Percentiles rank a stretch among this genome's conserved stretches.
Conservation (phyloP, 2,113 vertebrate genomes). For the Neogobius melanostomus region DNA sequence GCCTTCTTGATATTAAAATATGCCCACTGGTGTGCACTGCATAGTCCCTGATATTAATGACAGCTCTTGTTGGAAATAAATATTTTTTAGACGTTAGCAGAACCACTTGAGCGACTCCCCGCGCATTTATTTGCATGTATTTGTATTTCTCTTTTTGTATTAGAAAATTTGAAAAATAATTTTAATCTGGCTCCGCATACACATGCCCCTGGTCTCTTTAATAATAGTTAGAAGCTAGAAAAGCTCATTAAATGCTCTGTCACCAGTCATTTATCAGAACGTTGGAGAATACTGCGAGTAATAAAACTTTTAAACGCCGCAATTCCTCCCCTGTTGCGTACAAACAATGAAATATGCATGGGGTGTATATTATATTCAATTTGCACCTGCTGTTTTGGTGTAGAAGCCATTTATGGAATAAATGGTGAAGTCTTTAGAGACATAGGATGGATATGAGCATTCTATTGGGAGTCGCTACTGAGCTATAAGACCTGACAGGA, state of each 20-base stretch:
- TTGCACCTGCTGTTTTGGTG: constrained; percentile 27
- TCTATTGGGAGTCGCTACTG: neutral
- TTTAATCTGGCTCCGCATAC: constrained; percentile 9
- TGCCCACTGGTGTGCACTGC: neutral
- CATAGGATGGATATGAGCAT: neutral
- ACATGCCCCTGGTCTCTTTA: constrained; percentile 22
- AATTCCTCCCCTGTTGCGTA: constrained; percentile 3
- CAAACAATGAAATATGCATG: constrained; percentile 51
- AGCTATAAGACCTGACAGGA: neutral
- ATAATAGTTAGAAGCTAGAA: constrained; percentile 30
- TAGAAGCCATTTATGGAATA: constrained; percentile 2
- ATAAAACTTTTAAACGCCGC: constrained; percentile 42
- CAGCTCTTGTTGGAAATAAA: neutral
- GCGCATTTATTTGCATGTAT: constrained; percentile 27
- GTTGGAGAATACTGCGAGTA: constrained; percentile 16
- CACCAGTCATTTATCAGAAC: constrained; percentile 56
- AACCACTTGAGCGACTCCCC: neutral
- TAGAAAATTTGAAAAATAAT: neutral
- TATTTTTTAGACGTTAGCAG: constrained; percentile 10
- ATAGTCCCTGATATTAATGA: neutral
- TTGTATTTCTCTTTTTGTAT: constrained; percentile 6
- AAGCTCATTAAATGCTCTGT: constrained; percentile 47
- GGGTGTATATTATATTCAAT: constrained; percentile 36
- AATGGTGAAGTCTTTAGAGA: constrained; percentile 9
- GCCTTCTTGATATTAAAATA: constrained; percentile 1